Base-by-base conservation (phyloP, 2,888 invertebrate species). In the Hirtodrosophila trivittata region DNA sequence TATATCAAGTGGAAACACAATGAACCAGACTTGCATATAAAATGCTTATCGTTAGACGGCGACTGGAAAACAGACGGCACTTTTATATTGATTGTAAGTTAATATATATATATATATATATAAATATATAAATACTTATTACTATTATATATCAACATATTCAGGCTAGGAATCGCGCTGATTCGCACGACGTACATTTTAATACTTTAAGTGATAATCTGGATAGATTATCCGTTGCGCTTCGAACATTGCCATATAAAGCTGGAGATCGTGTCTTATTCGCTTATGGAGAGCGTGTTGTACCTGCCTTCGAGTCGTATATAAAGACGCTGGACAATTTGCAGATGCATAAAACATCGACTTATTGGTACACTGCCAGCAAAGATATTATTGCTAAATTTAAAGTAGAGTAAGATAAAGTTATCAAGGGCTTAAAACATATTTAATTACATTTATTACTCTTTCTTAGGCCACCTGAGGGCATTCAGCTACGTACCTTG, bases 61-160 rank as follows among this genome's bases (percentile, higher is more conserved):
- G 78, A 87, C 25, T 90, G 90, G 90, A 38, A 59, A 14, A 57
- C 21, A 1, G 88, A 90, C 64, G 90, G 90, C 16, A 89, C 89
- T 6, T 90, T 86, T 71, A 5, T 90, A 3, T 64, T 88, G 6
- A 47, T 72, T 35, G 89, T 90, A 72, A 80, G 75, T 55, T 12
- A 1, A 32, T 25, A 6, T 1, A 35, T 28, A 5, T 12, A n/a
- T n/a, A n/a, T n/a, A n/a, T n/a, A n/a, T n/a, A n/a, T n/a, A n/a
- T n/a, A n/a, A n/a, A n/a, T n/a, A n/a, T n/a, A n/a, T n/a, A n/a
- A n/a, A n/a, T n/a, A n/a, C n/a, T n/a, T n/a, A n/a, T n/a, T n/a
- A n/a, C n/a, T n/a, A n/a, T n/a, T n/a, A n/a, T n/a, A n/a, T n/a
- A n/a, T n/a, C n/a, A n/a, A n/a, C n/a, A n/a, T n/a, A n/a, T n/a